Base-by-base conservation (phyloP, 2,113 vertebrate genomes). In the Anarrhichthys ocellatus region DNA sequence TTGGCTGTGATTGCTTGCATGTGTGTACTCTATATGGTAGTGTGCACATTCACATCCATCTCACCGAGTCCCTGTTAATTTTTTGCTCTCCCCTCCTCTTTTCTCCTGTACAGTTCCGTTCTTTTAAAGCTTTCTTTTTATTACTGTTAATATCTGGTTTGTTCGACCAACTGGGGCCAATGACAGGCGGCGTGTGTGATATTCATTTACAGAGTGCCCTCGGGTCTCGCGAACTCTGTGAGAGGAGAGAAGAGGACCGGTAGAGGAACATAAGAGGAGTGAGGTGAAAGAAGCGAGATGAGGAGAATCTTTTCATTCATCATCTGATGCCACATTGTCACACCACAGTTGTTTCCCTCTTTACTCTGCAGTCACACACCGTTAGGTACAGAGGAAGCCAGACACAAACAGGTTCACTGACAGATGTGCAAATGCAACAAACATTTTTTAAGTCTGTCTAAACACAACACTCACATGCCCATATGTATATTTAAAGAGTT, bases 141-240 rank as follows among this genome's bases (percentile, higher is more conserved):
- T 81, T 82, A 67, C 58, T 24, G 38, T 76, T 87, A 84, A 84
- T 83, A 82, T 87, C 73, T 80, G 65, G 72, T 85, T 89, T 87
- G 80, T 85, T 90, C 78, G 56, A 52, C 80, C 86, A 68, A 84
- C 85, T 81, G 82, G 77, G 72, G 71, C 63, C 40, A 4, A 32
- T 52, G 88, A 84, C 63, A 83, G 81, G 29, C 1, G 2, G 2
- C 2, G 20, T 18, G 72, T 38, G 34, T 80, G 69, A 85, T 86
- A 87, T 87, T 76, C 82, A 86, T 89, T 88, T 59, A 40, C 68
- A 2, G 15, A 29, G n/a, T 20, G 73, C 20, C 82, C 70, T 5
- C 1, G 0, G 56, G 84, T 88, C 24, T 48, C 38, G 34, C 77
- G 78, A 77, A 73, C 74, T 66, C 76, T 77, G 36, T 76, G 20